phyloP scores from a whole-genome alignment of 2,888 invertebrate genomes.

The Hyposoter dolosus region DNA sequence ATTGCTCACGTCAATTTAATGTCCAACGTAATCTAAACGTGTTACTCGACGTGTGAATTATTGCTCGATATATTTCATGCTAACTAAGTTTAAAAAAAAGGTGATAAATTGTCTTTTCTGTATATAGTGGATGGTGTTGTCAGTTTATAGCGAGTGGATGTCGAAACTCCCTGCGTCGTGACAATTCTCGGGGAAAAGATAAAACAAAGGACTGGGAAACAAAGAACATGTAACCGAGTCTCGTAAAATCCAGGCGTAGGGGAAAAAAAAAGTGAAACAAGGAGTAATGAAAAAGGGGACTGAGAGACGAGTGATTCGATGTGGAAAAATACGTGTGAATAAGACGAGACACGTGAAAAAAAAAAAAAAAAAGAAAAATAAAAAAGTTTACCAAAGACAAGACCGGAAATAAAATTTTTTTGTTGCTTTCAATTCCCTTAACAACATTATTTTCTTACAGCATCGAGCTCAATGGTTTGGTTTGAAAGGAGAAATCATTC shows the following conservation, averaged over 20 bases:
- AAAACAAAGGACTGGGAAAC: constrained; percentile 9
- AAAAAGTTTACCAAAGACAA: not conserved
- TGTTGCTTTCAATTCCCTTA: not conserved
- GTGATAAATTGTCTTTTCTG: not conserved
- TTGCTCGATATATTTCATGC: not conserved
- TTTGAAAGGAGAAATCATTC: constrained; percentile 34
- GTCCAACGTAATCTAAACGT: not conserved
- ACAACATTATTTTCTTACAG: not conserved
- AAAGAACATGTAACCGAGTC: constrained; percentile 9
- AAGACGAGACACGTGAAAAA: not conserved
- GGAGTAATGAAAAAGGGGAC: constrained; percentile 5
- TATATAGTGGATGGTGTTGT: not conserved
- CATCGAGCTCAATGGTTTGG: not conserved
- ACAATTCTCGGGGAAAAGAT: constrained; percentile 3
- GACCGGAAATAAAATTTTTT: not conserved
- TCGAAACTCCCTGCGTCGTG: not conserved
- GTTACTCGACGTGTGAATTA: not conserved
- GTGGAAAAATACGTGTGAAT: constrained; percentile 18
- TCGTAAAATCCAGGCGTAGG: not conserved
- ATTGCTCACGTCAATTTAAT: not conserved
- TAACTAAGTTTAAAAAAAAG: constrained; percentile 1
- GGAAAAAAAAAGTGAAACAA: not conserved
- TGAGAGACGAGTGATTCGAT: constrained; percentile 6
- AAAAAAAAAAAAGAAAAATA: not conserved
- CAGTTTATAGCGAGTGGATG: constrained; percentile 2